phyloP scores from a whole-genome alignment of 2,797 vertebrate genomes.

The Valencia hispanica region DNA sequence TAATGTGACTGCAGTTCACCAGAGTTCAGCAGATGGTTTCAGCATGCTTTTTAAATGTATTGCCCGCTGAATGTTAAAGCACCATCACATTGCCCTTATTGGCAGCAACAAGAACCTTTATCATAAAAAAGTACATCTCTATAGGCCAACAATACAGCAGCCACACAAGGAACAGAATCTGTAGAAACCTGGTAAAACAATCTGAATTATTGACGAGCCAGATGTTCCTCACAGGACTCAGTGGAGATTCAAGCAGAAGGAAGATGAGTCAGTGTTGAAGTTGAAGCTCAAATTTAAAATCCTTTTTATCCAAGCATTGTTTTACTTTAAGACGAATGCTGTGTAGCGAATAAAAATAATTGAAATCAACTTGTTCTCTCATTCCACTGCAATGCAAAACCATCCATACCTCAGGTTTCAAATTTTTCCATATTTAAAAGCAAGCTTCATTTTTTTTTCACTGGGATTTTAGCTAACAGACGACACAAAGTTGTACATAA shows the following conservation, averaged over 20 bases:
- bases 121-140: not conserved
- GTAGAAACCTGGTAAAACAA: not conserved
- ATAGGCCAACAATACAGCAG: not conserved
- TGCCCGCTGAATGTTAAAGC: not conserved
- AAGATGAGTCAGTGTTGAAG: too few species aligned
- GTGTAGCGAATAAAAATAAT: too few species aligned
- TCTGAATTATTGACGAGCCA: not conserved
- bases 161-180: not conserved
- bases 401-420: too few species aligned
- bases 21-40: not conserved
- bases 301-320: too few species aligned
- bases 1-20: not conserved
- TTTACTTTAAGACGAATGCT: too few species aligned
- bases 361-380: too few species aligned
- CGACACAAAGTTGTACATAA: too few species aligned
- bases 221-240: not conserved
- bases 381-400: too few species aligned
- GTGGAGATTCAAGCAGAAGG: not conserved
- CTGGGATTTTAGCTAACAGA: too few species aligned
- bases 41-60: not conserved
- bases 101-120: not conserved
- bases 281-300: too few species aligned
- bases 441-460: too few species aligned
- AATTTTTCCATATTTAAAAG: too few species aligned
- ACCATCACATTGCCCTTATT: not conserved